Base-by-base conservation (phyloP, 2,888 invertebrate species). In the Drosophila mettleri region DNA sequence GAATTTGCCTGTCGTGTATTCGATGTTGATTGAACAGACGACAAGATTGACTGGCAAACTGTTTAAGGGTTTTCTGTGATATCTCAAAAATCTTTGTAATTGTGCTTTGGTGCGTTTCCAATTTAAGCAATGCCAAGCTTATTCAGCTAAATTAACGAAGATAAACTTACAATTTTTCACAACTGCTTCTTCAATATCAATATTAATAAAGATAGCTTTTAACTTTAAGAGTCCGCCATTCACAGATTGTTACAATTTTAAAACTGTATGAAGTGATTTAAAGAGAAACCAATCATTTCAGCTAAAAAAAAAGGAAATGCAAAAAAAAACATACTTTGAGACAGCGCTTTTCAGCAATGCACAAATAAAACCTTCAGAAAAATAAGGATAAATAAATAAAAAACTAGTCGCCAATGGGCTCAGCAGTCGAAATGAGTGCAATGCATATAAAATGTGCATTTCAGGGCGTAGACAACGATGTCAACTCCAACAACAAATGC, bases 331-430 rank as follows among this genome's bases (percentile, higher is more conserved):
- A n/a, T n/a, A n/a, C n/a, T n/a, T n/a, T n/a, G n/a, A n/a, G n/a
- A n/a, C n/a, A n/a, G n/a, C n/a, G n/a, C n/a, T n/a, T n/a, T n/a
- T 59, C 51, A 61, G 18, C 18, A 76, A 54, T 71, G 72, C 58
- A 75, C 63, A 68, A 65, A 61, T 45, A 63, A 66, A 69, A 62
- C 36, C 20, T 31, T 20, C 43, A 54, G 27, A 46, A 24, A 51
- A 52, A 52, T 18, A 33, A 31, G 34, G 45, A 29, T 9, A 36
- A 33, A 46, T 33, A 18, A 31, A 59, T 38, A 51, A 24, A 20
- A 27, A 43, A 45, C 20, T 16, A 46, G 39, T 69, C 52, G 63
- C 46, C 48, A 49, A 33, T 63, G 63, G 52, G 31, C 51, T 22
- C 38, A 53, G 31, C 52, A 27, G 41, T 10, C 38, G 45, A 63